A percentile compares a stretch with the other conserved stretches of the same genome.
Evolutionary conservation across 92 coral and sea anemone species (phyloP).

Genomic region (Palythoa grandis): DNA sequence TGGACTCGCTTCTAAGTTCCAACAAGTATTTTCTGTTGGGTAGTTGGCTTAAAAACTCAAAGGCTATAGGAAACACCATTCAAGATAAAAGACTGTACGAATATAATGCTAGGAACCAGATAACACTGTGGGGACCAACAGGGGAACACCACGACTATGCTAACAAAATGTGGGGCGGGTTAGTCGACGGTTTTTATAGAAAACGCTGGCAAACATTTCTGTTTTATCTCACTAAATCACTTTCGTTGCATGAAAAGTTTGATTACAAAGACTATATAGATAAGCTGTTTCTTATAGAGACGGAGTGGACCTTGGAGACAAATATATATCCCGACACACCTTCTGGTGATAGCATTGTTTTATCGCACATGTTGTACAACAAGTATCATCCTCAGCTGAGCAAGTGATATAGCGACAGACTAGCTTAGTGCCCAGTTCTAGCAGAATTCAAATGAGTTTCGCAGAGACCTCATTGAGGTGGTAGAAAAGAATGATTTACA

Average conservation of each 20-base stretch:
- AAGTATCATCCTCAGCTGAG: slow-evolving; percentile 58
- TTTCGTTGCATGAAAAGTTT: slow-evolving; percentile 59
- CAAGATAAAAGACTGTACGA: slow-evolving; percentile 71
- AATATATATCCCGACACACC: slow-evolving; percentile 71
- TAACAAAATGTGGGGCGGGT: slow-evolving; percentile 96
- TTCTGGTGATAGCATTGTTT: slow-evolving; percentile 69
- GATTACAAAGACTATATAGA: slow-evolving; percentile 55
- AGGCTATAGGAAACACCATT: slow-evolving; percentile 64
- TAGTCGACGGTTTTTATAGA: slow-evolving; percentile 69
- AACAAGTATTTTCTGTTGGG: slow-evolving; percentile 89
- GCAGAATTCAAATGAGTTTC: too few species aligned
- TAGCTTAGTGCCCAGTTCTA: too few species aligned
- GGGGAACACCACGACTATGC: slow-evolving; percentile 92
- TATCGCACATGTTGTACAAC: slow-evolving; percentile 59
- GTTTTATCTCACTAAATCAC: slow-evolving; percentile 51
- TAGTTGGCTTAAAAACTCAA: slow-evolving; percentile 84
- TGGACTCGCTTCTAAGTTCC: slow-evolving; percentile 76
- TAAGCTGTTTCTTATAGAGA: slow-evolving; percentile 60
- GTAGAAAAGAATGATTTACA: too few species aligned
- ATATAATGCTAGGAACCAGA: slow-evolving; percentile 92
- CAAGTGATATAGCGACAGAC: too few species aligned
- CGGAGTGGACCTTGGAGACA: slow-evolving; percentile 69
- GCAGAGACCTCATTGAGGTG: too few species aligned
- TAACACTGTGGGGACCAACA: slow-evolving; percentile 94
- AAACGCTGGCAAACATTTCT: slow-evolving; percentile 81